Percentiles rank a stretch among this genome's conserved stretches.
Evolutionary conservation across 2,888 invertebrate genomes (phyloP).

Genomic region (Syrphus vitripennis): DNA sequence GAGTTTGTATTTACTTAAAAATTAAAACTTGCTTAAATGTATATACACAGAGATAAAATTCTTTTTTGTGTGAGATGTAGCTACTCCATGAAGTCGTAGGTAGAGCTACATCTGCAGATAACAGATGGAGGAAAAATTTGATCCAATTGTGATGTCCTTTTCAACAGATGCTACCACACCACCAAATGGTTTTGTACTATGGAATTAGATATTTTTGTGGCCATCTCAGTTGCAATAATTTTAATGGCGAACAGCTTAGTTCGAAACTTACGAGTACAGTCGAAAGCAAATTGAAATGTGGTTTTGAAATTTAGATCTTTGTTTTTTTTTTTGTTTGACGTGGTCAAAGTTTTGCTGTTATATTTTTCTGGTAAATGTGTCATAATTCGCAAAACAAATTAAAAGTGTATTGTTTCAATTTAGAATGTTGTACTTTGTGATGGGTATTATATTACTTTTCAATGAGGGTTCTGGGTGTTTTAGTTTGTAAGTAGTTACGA

Average conservation of each 20-base stretch:
- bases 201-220: background rate
- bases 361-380: background rate
- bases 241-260: background rate
- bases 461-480: background rate
- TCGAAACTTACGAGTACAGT: slow-evolving; percentile 1
- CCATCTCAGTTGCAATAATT: background rate
- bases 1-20: slow-evolving; percentile 48
- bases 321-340: background rate
- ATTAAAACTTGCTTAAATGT: slow-evolving; percentile 6
- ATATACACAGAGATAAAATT: background rate
- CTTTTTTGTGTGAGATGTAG: background rate
- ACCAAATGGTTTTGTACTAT: background rate
- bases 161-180: background rate
- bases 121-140: background rate
- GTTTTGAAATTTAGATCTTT: background rate
- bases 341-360: slow-evolving; percentile 11
- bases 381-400: background rate
- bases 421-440: background rate
- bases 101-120: background rate
- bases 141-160: background rate
- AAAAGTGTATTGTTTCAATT: background rate
- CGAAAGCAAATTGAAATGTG: slow-evolving; percentile 11
- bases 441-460: too few relatives aligned
- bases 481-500: too few relatives aligned
- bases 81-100: too few relatives aligned